A percentile compares a stretch with the other conserved stretches of the same genome.
phyloP scores from a whole-genome alignment of 2,797 vertebrate genomes.

The Poeciliopsis gracilis region DNA sequence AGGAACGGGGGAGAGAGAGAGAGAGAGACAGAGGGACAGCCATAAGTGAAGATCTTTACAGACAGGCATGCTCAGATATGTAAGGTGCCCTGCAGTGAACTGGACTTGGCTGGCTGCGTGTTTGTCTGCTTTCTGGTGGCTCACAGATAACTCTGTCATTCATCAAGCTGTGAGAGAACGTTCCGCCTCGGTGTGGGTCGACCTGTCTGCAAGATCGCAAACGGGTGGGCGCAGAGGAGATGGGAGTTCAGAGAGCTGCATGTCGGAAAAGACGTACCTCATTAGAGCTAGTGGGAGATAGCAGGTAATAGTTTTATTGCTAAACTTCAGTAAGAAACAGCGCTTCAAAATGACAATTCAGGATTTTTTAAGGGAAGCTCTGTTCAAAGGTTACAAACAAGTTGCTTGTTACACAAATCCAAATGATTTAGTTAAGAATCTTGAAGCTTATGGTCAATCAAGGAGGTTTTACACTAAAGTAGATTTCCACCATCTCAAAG shows the following conservation, averaged over 20 bases:
- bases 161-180: constrained; percentile 41
- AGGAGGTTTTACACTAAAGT: background rate
- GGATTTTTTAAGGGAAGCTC: background rate
- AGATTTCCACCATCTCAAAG: background rate
- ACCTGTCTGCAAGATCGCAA: constrained; percentile 38
- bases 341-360: constrained; percentile 9
- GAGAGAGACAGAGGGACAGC: constrained; percentile 13
- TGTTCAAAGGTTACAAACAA: background rate
- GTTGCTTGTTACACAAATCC: background rate
- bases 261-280: constrained; percentile 6
- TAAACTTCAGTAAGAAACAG: background rate
- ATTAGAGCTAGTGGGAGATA: too few relatives aligned
- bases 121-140: constrained; percentile 47
- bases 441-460: background rate
- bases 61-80: constrained; percentile 38
- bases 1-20: constrained; percentile 10
- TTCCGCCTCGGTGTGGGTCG: constrained; percentile 6
- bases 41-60: constrained; percentile 32
- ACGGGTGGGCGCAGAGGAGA: background rate
- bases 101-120: constrained; percentile 29
- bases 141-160: constrained; percentile 57
- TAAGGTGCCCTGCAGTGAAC: constrained; percentile 32
- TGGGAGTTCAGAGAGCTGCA: background rate
- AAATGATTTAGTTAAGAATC: background rate
- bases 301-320: background rate